Conservation (phyloP, 1,140 invertebrate genomes). For the Euura lappo region DNA sequence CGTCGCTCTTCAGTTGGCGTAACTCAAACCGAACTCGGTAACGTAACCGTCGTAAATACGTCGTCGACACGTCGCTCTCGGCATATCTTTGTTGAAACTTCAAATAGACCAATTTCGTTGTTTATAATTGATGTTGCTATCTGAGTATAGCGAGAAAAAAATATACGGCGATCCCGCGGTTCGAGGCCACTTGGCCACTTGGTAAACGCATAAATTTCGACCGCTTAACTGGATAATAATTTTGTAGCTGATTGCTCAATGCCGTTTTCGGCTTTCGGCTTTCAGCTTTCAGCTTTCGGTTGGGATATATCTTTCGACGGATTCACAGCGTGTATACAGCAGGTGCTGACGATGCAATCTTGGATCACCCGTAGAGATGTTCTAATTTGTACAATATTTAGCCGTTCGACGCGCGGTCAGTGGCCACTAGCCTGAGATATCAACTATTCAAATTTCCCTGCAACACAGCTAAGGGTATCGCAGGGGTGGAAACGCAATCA, state of each 20-base stretch:
- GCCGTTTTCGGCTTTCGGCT: neutral
- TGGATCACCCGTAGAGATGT: neutral
- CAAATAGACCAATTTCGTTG: neutral
- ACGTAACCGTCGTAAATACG: neutral
- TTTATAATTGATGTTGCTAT: neutral
- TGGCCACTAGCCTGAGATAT: neutral
- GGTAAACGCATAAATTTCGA: conserved; percentile 1
- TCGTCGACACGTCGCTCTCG: neutral
- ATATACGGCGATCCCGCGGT: neutral
- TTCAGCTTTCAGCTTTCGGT: neutral
- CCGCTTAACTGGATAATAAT: conserved; percentile 5
- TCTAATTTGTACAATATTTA: neutral
- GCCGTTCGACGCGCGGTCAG: neutral
- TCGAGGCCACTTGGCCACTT: neutral
- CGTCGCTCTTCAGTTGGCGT: too few species aligned
- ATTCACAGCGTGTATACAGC: neutral
- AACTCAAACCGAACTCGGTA: neutral
- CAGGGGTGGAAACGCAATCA: too few species aligned
- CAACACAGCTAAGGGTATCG: too few species aligned
- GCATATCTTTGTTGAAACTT: neutral
- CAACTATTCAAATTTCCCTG: too few species aligned
- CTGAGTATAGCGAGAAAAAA: neutral
- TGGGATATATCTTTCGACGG: neutral
- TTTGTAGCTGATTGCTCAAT: conserved; percentile 5
- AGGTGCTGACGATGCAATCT: neutral